Evolutionary conservation across 2,888 invertebrate genomes (phyloP), one percentile per base, ranked within the genome.

Genomic region (Mythimna ferrago): DNA sequence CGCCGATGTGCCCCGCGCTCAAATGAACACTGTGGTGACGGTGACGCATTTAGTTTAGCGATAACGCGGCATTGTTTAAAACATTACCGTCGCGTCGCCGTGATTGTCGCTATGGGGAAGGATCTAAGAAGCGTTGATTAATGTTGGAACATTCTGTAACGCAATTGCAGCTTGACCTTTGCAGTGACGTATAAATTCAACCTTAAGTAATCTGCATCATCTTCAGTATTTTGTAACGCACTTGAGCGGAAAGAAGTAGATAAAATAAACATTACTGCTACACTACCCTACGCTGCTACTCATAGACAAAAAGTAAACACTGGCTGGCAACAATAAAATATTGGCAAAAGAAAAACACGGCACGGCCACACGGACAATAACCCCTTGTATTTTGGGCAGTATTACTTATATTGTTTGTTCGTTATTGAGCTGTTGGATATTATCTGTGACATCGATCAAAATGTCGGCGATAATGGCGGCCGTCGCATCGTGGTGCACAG

Each of bases 1-100:
- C 68, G 76, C 62, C 74, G 76, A 73, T 80, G 69, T 85, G 80
- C 80, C 84, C 81, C 75, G 65, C 79, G 84, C 83, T 81, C 76
- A 81, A 86, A 79, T 68, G 76, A 81, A 81, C 80, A 82, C 61
- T 66, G 81, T 83, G 78, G 70, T 41, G 61, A n/a, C n/a, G 60
- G 38, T 85, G 86, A 87, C 87, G 87, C 83, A 86, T 84, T 78
- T 84, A 71, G 80, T 80, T 78, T 82, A 63, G 75, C 71, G 86
- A 85, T 85, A 86, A 83, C 74, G 71, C 66, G 41, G 78, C 77
- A 85, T 85, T 86, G 86, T 83, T 83, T 85, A 60, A 72, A 80
- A 83, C 70, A 71, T 80, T 78, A 73, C 41, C 65, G 73, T n/a
- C n/a, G 51, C 38, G 58, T 64, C 73, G 77, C 66, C 71, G 19